These are phyloP conservation scores for Sebastes hubbsi DNA, from an alignment of 2,797 vertebrate genomes.

Conservation along the genomic window DNA sequence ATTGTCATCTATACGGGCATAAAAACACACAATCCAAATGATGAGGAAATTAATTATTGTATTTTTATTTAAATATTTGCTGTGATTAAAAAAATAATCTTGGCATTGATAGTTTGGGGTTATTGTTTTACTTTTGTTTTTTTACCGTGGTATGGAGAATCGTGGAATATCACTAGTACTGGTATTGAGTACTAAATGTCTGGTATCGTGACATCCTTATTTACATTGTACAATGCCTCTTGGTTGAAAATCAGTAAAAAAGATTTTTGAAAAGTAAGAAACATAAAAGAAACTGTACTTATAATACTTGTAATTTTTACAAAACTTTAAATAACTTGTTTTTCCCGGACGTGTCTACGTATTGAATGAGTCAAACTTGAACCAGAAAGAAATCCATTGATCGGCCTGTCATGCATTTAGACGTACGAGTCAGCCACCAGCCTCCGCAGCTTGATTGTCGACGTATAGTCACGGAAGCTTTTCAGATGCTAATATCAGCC, in stretches of 20 bases:
- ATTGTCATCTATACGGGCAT: too few species aligned
- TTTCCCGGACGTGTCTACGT: neutral
- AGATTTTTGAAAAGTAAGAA: neutral
- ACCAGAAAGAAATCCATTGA: neutral
- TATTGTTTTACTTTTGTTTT: too few species aligned
- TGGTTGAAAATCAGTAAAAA: neutral
- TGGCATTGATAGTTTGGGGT: too few species aligned
- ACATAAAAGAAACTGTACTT: neutral
- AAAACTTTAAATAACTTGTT: neutral
- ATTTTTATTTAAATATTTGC: too few species aligned
- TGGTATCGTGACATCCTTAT: neutral
- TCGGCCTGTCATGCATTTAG: neutral
- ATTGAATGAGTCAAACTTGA: neutral
- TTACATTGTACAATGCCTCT: neutral
- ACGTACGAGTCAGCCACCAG: neutral
- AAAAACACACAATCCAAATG: too few species aligned
- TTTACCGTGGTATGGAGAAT: too few species aligned
- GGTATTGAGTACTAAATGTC: too few species aligned
- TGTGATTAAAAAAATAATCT: too few species aligned
- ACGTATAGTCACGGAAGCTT: conserved; percentile 4
- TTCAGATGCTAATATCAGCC: conserved; percentile 27
- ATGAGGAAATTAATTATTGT: too few species aligned
- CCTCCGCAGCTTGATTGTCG: neutral
- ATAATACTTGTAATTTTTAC: neutral
- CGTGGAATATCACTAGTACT: too few species aligned